Conservation (phyloP, 2,888 invertebrate species). For the Lycocerus yunnanus region DNA sequence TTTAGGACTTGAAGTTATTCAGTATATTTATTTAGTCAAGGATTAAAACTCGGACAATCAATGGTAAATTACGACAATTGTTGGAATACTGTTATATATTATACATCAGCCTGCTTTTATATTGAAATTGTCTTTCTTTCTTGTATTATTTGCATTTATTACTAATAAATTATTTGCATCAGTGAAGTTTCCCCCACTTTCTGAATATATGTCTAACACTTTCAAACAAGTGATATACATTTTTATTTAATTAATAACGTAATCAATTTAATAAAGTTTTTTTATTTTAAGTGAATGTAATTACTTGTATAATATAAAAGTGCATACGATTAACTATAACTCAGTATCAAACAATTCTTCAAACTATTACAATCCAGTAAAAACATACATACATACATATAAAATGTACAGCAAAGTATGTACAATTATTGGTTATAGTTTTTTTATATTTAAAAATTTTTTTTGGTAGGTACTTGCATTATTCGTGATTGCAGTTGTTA, state of each 20-base stretch:
- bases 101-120: no score
- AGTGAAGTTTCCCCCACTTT: no score
- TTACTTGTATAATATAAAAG: slow-evolving; percentile 14
- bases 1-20: no score
- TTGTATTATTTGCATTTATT: no score
- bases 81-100: no score
- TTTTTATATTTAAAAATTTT: not conserved
- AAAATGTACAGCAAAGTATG: slow-evolving; percentile 19
- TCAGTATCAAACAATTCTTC: slow-evolving; percentile 11
- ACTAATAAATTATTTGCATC: no score
- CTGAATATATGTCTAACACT: slow-evolving; percentile 15
- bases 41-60: no score
- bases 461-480: not conserved
- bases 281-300: slow-evolving; percentile 20
- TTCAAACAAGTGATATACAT: slow-evolving; percentile 16
- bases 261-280: slow-evolving; percentile 6
- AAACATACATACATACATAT: not conserved
- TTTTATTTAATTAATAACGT: slow-evolving; percentile 17
- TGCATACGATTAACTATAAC: slow-evolving; percentile 1
- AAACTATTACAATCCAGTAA: not conserved
- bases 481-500: not conserved
- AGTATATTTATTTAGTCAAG: no score
- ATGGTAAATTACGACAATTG: no score
- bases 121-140: no score
- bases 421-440: not conserved